Conservation (phyloP, 2,797 vertebrate species). For the Rhinoraja longicauda region DNA sequence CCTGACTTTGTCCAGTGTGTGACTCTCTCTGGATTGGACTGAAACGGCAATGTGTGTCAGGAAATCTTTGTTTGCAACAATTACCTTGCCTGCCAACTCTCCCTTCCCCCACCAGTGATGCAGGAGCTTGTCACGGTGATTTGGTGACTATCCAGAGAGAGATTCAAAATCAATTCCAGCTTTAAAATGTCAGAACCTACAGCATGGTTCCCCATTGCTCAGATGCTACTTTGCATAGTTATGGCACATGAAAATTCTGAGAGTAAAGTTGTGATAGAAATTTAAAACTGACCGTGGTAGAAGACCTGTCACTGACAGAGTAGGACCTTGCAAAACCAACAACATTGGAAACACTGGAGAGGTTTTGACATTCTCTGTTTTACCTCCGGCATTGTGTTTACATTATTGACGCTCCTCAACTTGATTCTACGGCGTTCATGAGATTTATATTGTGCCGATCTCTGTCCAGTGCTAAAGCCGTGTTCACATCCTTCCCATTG, state of each 20-base stretch:
- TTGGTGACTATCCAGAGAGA: neutral
- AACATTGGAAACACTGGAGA: too few relatives aligned
- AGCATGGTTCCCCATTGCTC: neutral
- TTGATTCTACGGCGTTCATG: neutral
- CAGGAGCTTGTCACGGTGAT: neutral
- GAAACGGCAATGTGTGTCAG: neutral
- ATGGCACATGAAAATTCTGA: neutral
- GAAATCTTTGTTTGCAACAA: neutral
- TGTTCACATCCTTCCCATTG: neutral
- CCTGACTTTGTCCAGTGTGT: neutral
- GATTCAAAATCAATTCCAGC: neutral
- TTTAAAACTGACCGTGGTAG: too few relatives aligned
- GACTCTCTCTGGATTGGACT: neutral
- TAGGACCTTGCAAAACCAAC: too few relatives aligned
- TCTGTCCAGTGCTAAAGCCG: neutral
- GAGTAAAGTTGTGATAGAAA: neutral
- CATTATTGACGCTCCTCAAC: neutral
- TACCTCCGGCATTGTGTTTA: neutral
- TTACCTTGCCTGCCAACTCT: neutral
- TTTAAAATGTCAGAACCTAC: neutral
- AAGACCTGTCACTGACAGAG: neutral
- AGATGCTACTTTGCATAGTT: too few relatives aligned
- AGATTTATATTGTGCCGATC: neutral
- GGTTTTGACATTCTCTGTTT: neutral
- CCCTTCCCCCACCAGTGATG: neutral